Percentiles rank a stretch among this genome's conserved stretches.
These are phyloP conservation scores for Copsychus sechellarum DNA, from an alignment of 2,113 vertebrate species.

Conservation along the genomic window DNA sequence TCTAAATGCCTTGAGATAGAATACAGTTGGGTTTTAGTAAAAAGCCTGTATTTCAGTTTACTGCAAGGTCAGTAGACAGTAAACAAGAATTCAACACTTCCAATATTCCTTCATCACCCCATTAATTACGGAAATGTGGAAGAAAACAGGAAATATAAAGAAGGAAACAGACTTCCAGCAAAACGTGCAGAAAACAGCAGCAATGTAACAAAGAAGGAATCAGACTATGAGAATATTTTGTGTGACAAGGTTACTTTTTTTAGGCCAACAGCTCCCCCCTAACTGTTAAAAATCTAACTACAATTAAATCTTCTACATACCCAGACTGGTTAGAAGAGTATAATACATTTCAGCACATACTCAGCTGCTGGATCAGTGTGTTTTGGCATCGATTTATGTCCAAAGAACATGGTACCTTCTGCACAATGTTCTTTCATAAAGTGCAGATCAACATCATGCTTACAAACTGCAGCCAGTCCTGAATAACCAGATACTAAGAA, in stretches of 20 bases:
- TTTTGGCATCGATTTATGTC: neutral
- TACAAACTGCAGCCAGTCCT: neutral
- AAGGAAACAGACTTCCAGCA: neutral
- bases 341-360: neutral
- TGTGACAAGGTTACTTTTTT: neutral
- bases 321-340: neutral
- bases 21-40: fast-evolving
- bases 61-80: neutral
- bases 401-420: neutral
- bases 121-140: fast-evolving
- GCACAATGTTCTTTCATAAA: neutral
- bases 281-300: neutral
- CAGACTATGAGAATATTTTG: neutral
- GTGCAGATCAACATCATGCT: neutral
- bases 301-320: neutral
- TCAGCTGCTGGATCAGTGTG: neutral
- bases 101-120: neutral
- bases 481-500: neutral
- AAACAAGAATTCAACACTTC: neutral
- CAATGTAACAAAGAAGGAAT: neutral
- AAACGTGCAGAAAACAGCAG: neutral
- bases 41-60: neutral
- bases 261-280: neutral
- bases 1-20: neutral
- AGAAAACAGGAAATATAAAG: neutral